Base-by-base conservation (phyloP, 2,797 vertebrate species). In the Schizothorax lantsangensis region DNA sequence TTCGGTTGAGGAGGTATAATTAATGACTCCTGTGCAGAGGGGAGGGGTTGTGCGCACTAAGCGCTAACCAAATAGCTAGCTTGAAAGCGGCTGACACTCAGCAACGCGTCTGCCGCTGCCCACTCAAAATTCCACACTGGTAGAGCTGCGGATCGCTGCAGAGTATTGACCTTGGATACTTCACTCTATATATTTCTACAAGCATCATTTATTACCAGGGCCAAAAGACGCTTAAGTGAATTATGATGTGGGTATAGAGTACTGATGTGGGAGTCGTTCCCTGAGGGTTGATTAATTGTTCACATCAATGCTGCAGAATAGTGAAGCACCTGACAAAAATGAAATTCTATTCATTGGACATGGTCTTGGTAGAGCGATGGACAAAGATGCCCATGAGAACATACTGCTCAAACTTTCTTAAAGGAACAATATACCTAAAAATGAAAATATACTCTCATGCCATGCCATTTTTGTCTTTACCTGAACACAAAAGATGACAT, bases 1-100 rank as follows among this genome's bases (percentile, higher is more conserved):
- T 74, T 79, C 68, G 79, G 80, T 88, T 87, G 74, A 66, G 72
- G 81, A 89, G 45, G 49, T 77, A 77, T 89, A 89, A 91, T 88
- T 88, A 89, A 90, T 84, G 86, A 77, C 86, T 52, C 79, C n/a
- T 75, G 69, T 40, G 82, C 66, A 52, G 38, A 21, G 17, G 26
- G 57, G 73, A 74, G 52, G 82, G 33, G 45, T 54, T 84, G 54
- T 47, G 71, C 38, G 26, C 40, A 43, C 54, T 57, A 84, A 74
- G 69, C 69, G 26, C 69, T 59, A 74, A 84, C 66, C 52, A 73
- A 84, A 84, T 74, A 84, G 49, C 69, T 74, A 45, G 36, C 69
- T 84, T 74, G 52, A 84, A 74, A 84, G 36, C 5, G 52, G 73
- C n/a, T 45, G 71, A 84, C 54, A 49, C 59, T 77, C 73, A 78